These are phyloP conservation scores for Psylliodes chrysocephalus DNA, from an alignment of 2,888 invertebrate species.

Conservation along the genomic window DNA sequence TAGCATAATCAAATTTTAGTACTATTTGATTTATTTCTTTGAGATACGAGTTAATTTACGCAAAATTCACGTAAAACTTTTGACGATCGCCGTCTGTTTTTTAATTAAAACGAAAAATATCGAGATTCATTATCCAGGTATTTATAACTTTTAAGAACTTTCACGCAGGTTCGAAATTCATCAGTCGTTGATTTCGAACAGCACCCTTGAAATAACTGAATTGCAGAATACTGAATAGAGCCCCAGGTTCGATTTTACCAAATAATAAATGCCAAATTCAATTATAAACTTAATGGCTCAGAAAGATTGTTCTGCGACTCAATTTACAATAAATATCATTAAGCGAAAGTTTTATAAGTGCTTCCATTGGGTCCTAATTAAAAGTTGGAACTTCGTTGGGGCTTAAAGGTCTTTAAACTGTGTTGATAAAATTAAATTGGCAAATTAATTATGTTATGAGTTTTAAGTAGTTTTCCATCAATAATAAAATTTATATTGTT, in stretches of 20 bases:
- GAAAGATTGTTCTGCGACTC: conserved; percentile 6
- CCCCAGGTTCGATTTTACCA: not conserved
- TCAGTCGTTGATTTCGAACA: not conserved
- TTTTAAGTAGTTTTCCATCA: not conserved
- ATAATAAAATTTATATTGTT: too few species aligned
- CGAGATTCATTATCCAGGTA: not conserved
- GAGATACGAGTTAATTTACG: too few species aligned
- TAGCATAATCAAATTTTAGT: too few species aligned
- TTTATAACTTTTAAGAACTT: not conserved
- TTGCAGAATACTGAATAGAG: not conserved
- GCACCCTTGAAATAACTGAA: not conserved
- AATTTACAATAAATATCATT: conserved; percentile 8
- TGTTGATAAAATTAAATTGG: conserved; percentile 6
- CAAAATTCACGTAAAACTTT: too few species aligned
- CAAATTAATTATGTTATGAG: conserved; percentile 1
- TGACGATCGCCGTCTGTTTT: too few species aligned
- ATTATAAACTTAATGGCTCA: conserved; percentile 6
- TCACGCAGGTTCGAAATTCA: not conserved
- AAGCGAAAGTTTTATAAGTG: conserved; percentile 8
- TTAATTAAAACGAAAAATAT: too few species aligned
- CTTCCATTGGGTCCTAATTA: conserved; percentile 6
- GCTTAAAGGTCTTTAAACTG: not conserved
- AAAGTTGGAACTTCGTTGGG: conserved; percentile 8
- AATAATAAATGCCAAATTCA: conserved; percentile 12
- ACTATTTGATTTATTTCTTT: too few species aligned